Evolutionary conservation across 2,113 vertebrate genomes (phyloP).

Genomic region (Triplophysa siluroides): DNA sequence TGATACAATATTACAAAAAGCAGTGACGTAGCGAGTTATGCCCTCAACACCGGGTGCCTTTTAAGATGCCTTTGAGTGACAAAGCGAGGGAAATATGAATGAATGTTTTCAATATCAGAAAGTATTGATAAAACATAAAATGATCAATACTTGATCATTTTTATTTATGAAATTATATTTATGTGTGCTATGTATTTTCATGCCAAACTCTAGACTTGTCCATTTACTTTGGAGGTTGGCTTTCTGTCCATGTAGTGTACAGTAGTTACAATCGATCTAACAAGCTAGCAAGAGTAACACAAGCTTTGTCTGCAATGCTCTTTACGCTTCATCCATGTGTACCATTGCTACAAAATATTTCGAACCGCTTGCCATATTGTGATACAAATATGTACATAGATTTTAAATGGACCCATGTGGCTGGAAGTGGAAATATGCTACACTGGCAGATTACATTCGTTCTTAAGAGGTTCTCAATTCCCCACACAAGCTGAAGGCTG

Average conservation of each 20-base stretch:
- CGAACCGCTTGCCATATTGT: neutral
- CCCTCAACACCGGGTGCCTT: no score
- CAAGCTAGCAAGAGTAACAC: neutral
- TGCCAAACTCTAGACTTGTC: no score
- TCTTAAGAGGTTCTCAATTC: slow-evolving; percentile 65
- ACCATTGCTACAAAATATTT: slow-evolving; percentile 10
- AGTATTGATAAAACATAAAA: no score
- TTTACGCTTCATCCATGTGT: neutral
- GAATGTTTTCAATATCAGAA: no score
- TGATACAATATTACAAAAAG: no score
- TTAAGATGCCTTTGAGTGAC: no score
- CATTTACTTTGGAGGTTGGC: neutral
- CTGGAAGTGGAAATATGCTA: slow-evolving; percentile 59
- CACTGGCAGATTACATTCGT: slow-evolving; percentile 56
- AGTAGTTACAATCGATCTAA: no score
- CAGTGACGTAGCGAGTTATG: no score
- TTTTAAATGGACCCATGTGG: slow-evolving; percentile 41
- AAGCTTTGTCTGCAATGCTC: neutral
- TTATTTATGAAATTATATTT: no score
- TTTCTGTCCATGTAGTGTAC: neutral
- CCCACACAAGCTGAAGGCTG: slow-evolving; percentile 57
- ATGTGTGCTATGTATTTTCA: no score
- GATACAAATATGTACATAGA: slow-evolving; percentile 22
- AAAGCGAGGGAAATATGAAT: no score
- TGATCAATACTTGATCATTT: no score